phyloP scores from a whole-genome alignment of 2,888 invertebrate genomes.

The Stenodema calcarata region DNA sequence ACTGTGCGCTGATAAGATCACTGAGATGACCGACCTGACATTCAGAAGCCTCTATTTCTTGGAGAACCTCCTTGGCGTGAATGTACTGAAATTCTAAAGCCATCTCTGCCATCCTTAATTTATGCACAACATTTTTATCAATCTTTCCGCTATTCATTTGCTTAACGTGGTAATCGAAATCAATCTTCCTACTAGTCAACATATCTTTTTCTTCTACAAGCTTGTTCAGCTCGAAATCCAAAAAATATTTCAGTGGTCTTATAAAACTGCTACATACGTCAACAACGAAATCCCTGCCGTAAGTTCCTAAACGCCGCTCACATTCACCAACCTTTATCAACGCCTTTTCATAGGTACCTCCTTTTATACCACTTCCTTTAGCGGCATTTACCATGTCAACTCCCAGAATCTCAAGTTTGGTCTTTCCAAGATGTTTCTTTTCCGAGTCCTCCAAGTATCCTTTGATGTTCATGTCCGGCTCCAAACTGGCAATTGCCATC shows the following conservation, averaged over 20 bases:
- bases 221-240: conserved; percentile 18
- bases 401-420: conserved; percentile 2
- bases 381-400: conserved; percentile 32
- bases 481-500: background rate
- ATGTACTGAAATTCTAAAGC: conserved; percentile 35
- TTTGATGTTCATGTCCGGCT: conserved; percentile 27
- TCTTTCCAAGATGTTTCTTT: conserved; percentile 19
- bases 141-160: background rate
- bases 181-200: conserved; percentile 35
- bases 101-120: conserved; percentile 39
- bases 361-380: conserved; percentile 13
- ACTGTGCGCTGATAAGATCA: conserved; percentile 18
- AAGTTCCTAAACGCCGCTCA: conserved; percentile 17
- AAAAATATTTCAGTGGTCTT: conserved; percentile 18
- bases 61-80: conserved; percentile 22
- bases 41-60: conserved; percentile 14
- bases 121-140: conserved; percentile 23
- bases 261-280: conserved; percentile 40
- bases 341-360: conserved; percentile 19
- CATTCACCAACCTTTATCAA: conserved; percentile 34
- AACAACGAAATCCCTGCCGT: conserved; percentile 22
- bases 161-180: conserved; percentile 24
- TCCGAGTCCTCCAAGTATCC: conserved; percentile 15
- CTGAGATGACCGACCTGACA: conserved; percentile 34
- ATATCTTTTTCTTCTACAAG: conserved; percentile 34